Evolutionary conservation across 2,797 vertebrate genomes (phyloP).

Genomic region (Chelonia mydas): DNA sequence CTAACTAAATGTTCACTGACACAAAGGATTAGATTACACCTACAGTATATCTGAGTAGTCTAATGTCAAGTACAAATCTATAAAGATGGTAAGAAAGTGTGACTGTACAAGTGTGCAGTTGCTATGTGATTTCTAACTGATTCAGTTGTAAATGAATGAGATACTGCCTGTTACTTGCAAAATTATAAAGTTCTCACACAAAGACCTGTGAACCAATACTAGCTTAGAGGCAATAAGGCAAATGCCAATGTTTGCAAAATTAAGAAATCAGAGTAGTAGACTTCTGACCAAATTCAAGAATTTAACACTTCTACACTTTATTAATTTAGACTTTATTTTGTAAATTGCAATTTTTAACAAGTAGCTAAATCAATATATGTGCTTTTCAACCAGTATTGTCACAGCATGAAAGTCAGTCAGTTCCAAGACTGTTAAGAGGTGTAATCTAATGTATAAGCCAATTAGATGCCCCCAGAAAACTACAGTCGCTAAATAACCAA

Average conservation of each 20-base stretch:
- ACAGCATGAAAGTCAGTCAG: slow-evolving; percentile 84
- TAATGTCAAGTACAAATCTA: slow-evolving; percentile 59
- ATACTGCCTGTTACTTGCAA: slow-evolving; percentile 69
- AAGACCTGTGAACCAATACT: slow-evolving; percentile 75
- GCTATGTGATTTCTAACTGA: slow-evolving; percentile 75
- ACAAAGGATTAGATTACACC: slow-evolving; percentile 88
- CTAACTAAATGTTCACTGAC: slow-evolving; percentile 88
- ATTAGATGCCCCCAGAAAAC: slow-evolving; percentile 85
- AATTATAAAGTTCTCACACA: slow-evolving; percentile 70
- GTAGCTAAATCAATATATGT: slow-evolving; percentile 80
- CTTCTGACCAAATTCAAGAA: slow-evolving; percentile 82
- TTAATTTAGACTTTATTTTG: slow-evolving; percentile 78
- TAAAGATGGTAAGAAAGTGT: slow-evolving; percentile 59
- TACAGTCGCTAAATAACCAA: slow-evolving; percentile 89
- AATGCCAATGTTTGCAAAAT: slow-evolving; percentile 67
- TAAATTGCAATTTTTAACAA: slow-evolving; percentile 79
- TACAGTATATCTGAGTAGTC: slow-evolving; percentile 74
- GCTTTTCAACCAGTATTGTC: slow-evolving; percentile 82
- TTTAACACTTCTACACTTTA: slow-evolving; percentile 73
- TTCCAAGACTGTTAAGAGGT: slow-evolving; percentile 87
- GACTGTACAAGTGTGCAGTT: slow-evolving; percentile 43
- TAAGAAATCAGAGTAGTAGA: slow-evolving; percentile 77
- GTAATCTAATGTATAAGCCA: slow-evolving; percentile 91
- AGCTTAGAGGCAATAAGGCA: slow-evolving; percentile 78
- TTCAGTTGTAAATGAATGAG: slow-evolving; percentile 71